Evolutionary conservation across 2,888 invertebrate species (phyloP).

Genomic region (Luffia ferchaultella): DNA sequence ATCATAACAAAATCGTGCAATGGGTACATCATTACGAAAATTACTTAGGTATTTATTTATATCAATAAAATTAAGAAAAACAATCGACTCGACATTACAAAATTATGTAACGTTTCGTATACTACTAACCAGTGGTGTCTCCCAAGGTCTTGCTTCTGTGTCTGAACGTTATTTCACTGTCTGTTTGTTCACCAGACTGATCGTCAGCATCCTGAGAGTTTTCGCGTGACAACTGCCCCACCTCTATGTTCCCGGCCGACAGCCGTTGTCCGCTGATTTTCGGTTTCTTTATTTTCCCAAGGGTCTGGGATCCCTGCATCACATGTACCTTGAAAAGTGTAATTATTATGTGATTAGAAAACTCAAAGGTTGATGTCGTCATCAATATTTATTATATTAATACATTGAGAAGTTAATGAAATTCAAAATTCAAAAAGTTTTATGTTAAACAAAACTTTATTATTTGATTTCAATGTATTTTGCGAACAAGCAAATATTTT

Average conservation of each 20-base stretch:
- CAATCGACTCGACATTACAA: not conserved
- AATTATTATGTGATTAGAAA: too few species aligned
- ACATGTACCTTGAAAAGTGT: conserved; percentile 60
- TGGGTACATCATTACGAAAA: too few species aligned
- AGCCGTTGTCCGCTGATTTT: conserved; percentile 82
- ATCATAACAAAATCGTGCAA: too few species aligned
- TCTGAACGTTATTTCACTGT: conserved; percentile 69
- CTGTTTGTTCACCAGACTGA: conserved; percentile 34
- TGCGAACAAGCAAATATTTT: too few species aligned
- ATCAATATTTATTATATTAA: too few species aligned
- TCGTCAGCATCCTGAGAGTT: conserved; percentile 74
- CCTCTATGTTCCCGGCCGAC: conserved; percentile 85
- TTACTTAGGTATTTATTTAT: too few species aligned
- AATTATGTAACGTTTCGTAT: not conserved
- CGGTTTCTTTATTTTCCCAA: conserved; percentile 82
- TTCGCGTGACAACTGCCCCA: conserved; percentile 78
- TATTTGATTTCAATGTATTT: too few species aligned
- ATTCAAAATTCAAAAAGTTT: too few species aligned
- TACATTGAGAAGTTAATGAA: too few species aligned
- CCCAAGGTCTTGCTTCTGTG: conserved; percentile 92
- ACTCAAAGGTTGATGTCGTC: too few species aligned
- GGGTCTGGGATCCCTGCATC: conserved; percentile 81
- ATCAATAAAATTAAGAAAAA: not conserved
- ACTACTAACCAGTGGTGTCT: conserved; percentile 76
- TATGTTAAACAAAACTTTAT: too few species aligned